Evolutionary conservation across 2,888 invertebrate species (phyloP).

Genomic region (Acleris literana): DNA sequence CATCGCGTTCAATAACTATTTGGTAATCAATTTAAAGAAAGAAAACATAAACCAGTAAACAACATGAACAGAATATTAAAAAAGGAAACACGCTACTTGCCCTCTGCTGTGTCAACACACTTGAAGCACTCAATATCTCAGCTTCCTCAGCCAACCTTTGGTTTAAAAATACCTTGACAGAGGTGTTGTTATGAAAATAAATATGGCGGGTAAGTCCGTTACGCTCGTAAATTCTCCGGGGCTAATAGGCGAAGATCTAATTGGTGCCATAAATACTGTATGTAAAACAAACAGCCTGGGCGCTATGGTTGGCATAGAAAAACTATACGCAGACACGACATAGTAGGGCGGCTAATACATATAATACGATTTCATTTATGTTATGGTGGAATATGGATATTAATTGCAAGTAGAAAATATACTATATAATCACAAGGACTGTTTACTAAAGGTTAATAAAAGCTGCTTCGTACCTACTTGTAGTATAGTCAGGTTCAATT

Average conservation of each 20-base stretch:
- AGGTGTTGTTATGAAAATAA: constrained; percentile 29
- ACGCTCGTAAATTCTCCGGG: constrained; percentile 34
- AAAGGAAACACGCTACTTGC: background rate
- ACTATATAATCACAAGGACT: too few species aligned
- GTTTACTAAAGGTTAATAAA: too few species aligned
- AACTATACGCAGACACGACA: background rate
- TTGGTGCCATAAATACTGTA: constrained; percentile 40
- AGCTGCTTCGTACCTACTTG: too few species aligned
- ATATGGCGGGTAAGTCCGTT: constrained; percentile 23
- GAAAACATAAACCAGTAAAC: too few species aligned
- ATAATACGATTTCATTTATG: background rate
- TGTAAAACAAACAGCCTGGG: constrained; percentile 38
- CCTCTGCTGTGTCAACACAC: constrained; percentile 3
- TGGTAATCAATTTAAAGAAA: too few species aligned
- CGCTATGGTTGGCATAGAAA: constrained; percentile 22
- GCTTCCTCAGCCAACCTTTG: constrained; percentile 1
- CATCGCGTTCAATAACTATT: too few species aligned
- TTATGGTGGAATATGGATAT: too few species aligned
- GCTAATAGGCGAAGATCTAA: constrained; percentile 38
- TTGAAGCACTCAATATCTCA: constrained; percentile 6
- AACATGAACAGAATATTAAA: too few species aligned
- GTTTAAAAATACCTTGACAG: constrained; percentile 29
- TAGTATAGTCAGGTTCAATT: too few species aligned
- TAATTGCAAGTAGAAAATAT: too few species aligned
- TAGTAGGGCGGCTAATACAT: background rate